Conservation (phyloP, 2,797 vertebrate genomes). For the Eptatretus atami region DNA sequence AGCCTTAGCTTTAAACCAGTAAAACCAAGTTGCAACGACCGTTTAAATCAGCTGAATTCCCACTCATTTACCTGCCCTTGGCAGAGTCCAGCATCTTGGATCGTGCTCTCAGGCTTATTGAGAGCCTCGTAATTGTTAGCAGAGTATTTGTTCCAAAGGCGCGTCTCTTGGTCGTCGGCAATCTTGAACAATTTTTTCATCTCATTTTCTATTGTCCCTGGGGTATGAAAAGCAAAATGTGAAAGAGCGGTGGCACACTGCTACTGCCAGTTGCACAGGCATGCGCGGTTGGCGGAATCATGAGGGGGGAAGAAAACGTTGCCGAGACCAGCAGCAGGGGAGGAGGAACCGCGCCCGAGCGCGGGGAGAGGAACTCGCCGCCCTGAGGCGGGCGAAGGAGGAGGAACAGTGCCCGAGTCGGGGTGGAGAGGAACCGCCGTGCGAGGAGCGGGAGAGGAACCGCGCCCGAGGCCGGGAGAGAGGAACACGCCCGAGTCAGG, state of each 20-base stretch:
- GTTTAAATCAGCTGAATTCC: neutral
- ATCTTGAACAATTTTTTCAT: constrained; percentile 67
- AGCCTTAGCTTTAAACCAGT: too few species aligned
- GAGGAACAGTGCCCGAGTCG: neutral
- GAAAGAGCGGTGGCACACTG: neutral
- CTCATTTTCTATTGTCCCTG: constrained; percentile 70
- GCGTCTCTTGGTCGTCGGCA: constrained; percentile 43
- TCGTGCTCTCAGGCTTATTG: constrained; percentile 63
- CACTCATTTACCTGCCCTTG: constrained; percentile 46
- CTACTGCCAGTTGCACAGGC: neutral
- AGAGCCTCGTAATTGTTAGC: constrained; percentile 64
- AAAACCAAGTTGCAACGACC: too few species aligned
- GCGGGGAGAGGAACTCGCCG: neutral
- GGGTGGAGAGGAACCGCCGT: too few species aligned
- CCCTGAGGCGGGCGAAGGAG: too few species aligned
- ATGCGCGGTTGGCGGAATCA: too few species aligned
- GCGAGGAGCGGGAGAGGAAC: too few species aligned
- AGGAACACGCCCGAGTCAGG: neutral
- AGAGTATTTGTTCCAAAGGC: constrained; percentile 87
- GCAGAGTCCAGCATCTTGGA: constrained; percentile 77
- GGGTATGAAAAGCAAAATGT: constrained; percentile 4
- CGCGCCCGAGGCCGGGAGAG: too few species aligned
- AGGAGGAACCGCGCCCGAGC: neutral
- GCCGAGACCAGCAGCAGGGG: too few species aligned
- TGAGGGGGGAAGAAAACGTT: neutral